phyloP scores from a whole-genome alignment of 1,140 invertebrate genomes.

The Hycleus cichorii region DNA sequence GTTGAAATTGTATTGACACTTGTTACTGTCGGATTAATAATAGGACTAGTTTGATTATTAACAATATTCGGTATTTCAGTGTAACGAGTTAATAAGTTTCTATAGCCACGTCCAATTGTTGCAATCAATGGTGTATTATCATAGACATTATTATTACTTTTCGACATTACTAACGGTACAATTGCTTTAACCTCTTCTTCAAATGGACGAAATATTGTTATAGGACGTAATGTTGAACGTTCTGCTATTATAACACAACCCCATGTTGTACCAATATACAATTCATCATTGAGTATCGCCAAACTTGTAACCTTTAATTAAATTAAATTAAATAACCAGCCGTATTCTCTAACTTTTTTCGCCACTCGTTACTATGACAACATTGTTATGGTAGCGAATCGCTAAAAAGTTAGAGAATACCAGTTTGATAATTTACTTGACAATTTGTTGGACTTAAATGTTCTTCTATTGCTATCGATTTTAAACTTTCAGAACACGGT shows the following conservation, averaged over 20 bases:
- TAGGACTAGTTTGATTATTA: conserved; percentile 32
- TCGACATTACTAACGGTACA: conserved; percentile 38
- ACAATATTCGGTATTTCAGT: conserved; percentile 47
- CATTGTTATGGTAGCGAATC: too few species aligned
- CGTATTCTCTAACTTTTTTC: not conserved
- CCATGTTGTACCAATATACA: conserved; percentile 88
- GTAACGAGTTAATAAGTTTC: conserved; percentile 67
- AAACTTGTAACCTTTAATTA: conserved; percentile 64
- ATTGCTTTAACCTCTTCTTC: conserved; percentile 65
- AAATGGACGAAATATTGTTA: conserved; percentile 85
- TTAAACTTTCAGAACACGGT: conserved; percentile 84
- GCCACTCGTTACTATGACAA: not conserved
- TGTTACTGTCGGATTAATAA: conserved; percentile 11
- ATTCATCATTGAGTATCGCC: conserved; percentile 57
- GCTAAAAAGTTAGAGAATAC: too few species aligned
- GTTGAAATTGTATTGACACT: conserved; percentile 15
- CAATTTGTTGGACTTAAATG: conserved; percentile 71
- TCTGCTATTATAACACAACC: conserved; percentile 86
- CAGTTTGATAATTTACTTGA: conserved; percentile 46
- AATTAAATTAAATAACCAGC: not conserved
- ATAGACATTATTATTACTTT: conserved; percentile 34
- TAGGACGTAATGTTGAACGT: conserved; percentile 66
- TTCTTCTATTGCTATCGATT: conserved; percentile 87
- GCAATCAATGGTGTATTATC: conserved; percentile 53
- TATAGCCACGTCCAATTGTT: conserved; percentile 76